Conservation (phyloP, 2,797 vertebrate genomes). For the Aldrovandia affinis region DNA sequence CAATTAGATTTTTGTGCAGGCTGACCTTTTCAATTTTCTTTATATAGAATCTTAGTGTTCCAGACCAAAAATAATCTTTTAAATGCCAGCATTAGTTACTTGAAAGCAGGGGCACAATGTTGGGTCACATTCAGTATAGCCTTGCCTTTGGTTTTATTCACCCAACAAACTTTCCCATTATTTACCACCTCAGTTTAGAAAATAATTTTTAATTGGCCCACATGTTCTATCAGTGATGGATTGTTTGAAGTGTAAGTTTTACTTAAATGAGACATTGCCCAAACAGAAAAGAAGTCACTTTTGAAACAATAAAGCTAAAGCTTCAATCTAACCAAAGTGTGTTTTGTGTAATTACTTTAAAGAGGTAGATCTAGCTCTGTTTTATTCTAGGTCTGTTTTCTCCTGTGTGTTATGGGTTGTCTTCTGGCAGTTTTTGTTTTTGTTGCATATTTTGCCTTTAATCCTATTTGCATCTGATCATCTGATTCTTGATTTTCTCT, state of each 20-base stretch:
- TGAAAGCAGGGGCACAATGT: too few species aligned
- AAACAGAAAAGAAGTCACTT: background rate
- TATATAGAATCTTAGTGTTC: background rate
- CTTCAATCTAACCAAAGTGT: background rate
- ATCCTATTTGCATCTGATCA: background rate
- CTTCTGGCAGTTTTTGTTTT: background rate
- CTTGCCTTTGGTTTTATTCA: background rate
- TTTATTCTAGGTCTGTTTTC: slow-evolving; percentile 8
- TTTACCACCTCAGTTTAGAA: too few species aligned
- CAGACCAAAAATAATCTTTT: too few species aligned
- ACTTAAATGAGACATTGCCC: too few species aligned
- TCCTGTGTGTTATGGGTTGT: background rate
- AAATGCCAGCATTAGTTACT: too few species aligned
- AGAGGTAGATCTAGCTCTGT: background rate
- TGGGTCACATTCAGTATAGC: background rate
- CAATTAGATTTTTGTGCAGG: background rate
- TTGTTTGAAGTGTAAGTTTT: too few species aligned
- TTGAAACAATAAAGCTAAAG: background rate
- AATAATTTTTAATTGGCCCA: background rate
- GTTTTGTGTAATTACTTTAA: background rate
- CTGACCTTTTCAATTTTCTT: background rate
- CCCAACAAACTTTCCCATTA: background rate
- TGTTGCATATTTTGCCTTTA: background rate
- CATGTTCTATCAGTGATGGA: too few species aligned
- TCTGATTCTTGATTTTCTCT: background rate